Evolutionary conservation across 2,113 vertebrate genomes (phyloP).

Genomic region (Ursus arctos): DNA sequence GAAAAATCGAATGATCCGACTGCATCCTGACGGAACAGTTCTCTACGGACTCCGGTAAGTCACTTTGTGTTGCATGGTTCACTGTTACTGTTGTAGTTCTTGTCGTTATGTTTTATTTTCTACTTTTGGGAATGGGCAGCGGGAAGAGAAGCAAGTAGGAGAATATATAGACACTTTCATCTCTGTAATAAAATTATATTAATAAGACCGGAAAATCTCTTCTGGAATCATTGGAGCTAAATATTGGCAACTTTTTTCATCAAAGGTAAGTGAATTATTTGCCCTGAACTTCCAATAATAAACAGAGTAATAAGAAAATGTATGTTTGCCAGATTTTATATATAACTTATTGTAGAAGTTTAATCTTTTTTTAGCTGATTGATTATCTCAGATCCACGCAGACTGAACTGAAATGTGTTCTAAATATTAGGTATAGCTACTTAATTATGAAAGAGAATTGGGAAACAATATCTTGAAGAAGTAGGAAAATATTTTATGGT

Average conservation of each 20-base stretch:
- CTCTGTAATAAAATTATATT: not conserved
- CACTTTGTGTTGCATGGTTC: not conserved
- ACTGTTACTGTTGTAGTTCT: not conserved
- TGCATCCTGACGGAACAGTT: slow-evolving; percentile 96
- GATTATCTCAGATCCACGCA: not conserved
- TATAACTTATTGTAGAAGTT: not conserved
- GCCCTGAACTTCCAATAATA: not conserved
- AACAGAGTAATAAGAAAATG: not conserved
- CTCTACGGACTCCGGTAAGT: slow-evolving; percentile 95
- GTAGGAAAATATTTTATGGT: not conserved
- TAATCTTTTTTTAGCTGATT: not conserved
- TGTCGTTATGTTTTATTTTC: not conserved
- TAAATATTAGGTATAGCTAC: not conserved
- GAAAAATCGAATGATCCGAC: slow-evolving; percentile 97
- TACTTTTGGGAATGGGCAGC: not conserved
- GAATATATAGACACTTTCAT: not conserved
- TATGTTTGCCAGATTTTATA: not conserved
- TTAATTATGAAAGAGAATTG: slow-evolving; percentile 7
- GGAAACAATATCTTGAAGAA: not conserved
- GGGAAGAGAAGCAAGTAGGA: not conserved
- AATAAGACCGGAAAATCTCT: not conserved
- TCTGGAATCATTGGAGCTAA: not conserved
- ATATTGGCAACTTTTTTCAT: not conserved
- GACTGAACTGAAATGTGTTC: not conserved
- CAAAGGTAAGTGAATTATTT: slow-evolving; percentile 16